phyloP scores from a whole-genome alignment of 2,113 vertebrate species.

The Boleophthalmus pectinirostris region DNA sequence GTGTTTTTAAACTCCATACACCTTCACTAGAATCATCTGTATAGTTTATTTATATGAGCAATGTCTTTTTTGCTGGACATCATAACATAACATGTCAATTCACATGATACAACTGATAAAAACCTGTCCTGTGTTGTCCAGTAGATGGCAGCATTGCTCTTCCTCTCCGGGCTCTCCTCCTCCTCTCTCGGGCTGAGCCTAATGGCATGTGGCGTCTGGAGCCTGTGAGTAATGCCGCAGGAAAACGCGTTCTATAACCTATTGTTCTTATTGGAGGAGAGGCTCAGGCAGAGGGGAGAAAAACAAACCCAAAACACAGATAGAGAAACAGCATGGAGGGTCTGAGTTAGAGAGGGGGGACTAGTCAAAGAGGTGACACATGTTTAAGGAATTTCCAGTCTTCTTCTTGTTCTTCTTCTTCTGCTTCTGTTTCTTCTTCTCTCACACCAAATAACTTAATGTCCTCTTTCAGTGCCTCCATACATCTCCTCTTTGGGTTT shows the following conservation, averaged over 20 bases:
- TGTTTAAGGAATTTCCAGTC: not conserved
- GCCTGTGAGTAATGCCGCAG: constrained; percentile 75
- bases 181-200: constrained; percentile 39
- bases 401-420: not conserved
- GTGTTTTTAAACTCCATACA: too few relatives aligned
- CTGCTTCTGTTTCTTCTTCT: not conserved
- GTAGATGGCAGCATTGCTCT: constrained; percentile 71
- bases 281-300: constrained; percentile 43
- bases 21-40: too few relatives aligned
- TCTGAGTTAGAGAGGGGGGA: constrained; percentile 17
- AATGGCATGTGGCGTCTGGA: constrained; percentile 73
- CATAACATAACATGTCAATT: too few relatives aligned
- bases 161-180: not conserved
- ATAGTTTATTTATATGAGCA: too few relatives aligned
- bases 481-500: not conserved
- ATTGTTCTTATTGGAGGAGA: constrained; percentile 73
- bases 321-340: constrained; percentile 38
- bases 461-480: too few relatives aligned
- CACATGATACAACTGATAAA: too few relatives aligned
- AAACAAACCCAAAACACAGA: constrained; percentile 56
- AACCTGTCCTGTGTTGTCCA: constrained; percentile 30
- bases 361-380: not conserved
- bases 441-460: not conserved
- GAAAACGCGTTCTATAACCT: constrained; percentile 73
- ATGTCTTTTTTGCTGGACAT: too few relatives aligned